phyloP scores from a whole-genome alignment of 2,113 vertebrate species.

The Strigops habroptila region DNA sequence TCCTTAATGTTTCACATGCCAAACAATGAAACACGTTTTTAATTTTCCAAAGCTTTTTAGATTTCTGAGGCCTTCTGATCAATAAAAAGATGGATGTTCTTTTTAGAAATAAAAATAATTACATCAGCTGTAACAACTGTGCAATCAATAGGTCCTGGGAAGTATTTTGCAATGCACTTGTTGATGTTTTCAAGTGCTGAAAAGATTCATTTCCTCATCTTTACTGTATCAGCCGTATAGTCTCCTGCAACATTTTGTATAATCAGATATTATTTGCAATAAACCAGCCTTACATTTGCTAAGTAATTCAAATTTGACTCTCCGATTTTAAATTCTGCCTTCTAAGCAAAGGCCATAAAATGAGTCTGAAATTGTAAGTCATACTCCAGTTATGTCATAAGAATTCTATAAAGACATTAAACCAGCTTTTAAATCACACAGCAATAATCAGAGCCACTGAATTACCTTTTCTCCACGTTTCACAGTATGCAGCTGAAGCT shows the following conservation, averaged over 20 bases:
- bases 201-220: background rate
- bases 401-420: background rate
- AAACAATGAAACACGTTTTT: background rate
- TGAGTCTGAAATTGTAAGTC: background rate
- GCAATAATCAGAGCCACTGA: background rate
- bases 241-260: background rate
- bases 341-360: background rate
- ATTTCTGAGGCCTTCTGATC: background rate
- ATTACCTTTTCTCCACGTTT: conserved; percentile 81
- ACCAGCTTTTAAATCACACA: background rate
- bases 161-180: conserved; percentile 25
- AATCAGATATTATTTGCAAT: background rate
- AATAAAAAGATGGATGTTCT: background rate
- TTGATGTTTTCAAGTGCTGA: background rate
- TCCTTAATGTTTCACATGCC: background rate
- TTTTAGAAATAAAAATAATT: background rate
- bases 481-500: conserved; percentile 77
- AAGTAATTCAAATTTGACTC: background rate
- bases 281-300: background rate
- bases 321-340: background rate
- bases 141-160: background rate
- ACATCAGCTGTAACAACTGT: background rate
- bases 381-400: background rate
- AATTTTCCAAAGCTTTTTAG: background rate
- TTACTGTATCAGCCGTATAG: background rate